Evolutionary conservation across 1,140 invertebrate genomes (phyloP).

Genomic region (Archegozetes longisetosus): DNA sequence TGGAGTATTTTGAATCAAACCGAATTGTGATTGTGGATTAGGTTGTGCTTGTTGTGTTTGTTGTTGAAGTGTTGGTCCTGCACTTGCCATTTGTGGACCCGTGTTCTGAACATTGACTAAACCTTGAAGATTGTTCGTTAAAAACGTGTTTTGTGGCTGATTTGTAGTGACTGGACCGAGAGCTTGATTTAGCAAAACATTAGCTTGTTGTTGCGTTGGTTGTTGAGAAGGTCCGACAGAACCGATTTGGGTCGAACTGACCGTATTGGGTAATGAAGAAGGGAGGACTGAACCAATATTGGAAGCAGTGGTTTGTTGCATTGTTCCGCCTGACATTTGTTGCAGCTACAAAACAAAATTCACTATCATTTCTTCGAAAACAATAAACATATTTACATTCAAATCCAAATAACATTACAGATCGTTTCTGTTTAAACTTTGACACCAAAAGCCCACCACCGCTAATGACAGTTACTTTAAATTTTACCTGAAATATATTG

Average conservation of each 20-base stretch:
- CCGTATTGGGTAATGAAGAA: background rate
- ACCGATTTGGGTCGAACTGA: background rate
- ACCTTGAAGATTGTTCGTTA: background rate
- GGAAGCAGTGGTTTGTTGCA: background rate
- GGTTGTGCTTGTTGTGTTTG: background rate
- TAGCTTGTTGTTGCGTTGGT: slow-evolving; percentile 6
- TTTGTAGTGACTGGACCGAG: slow-evolving; percentile 4
- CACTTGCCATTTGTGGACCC: background rate
- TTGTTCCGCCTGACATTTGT: background rate
- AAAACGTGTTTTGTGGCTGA: background rate
- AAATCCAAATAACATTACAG: no score
- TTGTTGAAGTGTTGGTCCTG: background rate
- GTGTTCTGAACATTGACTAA: background rate
- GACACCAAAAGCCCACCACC: no score
- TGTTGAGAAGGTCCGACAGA: slow-evolving; percentile 1
- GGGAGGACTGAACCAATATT: background rate
- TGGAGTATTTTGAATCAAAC: no score
- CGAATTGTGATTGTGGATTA: background rate
- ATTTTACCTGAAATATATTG: slow-evolving; percentile 1
- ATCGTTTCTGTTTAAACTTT: no score
- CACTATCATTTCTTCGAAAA: no score
- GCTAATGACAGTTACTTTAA: background rate
- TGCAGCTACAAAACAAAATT: no score
- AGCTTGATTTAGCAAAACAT: slow-evolving; percentile 14
- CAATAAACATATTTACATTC: no score